Base-by-base conservation (phyloP, 2,888 invertebrate species). In the Drosophila kokeensis region DNA sequence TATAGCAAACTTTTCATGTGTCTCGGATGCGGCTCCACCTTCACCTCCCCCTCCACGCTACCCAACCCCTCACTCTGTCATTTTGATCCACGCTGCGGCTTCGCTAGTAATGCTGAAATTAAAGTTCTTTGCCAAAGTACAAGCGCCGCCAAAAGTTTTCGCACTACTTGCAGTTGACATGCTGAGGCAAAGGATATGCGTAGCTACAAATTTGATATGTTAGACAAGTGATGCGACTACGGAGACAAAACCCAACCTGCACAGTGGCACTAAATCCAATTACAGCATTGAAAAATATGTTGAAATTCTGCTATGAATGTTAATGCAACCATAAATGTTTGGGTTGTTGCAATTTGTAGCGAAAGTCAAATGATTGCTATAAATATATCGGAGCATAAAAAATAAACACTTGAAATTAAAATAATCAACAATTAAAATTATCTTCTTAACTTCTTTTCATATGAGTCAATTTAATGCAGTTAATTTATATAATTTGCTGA, bases 141-240 rank as follows among this genome's bases (percentile, higher is more conserved):
- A 87, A 74, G 85, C 83, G 81, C 70, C 55, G 70, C 72, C 65
- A 82, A 88, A 87, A 83, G 75, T 88, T 87, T 83, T 74, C 63
- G 65, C 57, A 70, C 79, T 73, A 65, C 62, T 75, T 75, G 66
- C 69, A 85, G 85, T 88, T 87, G 87, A 88, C 87, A 87, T 79
- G 88, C 78, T 74, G 82, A 83, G 83, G 69, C 87, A 64, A 80
- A 73, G 87, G 82, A 88, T 82, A 88, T 87, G 85, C 85, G 81
- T 76, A 74, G 81, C 82, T 82, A 88, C 88, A 87, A 87, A 88
- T 87, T 83, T 88, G 88, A 88, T 87, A 87, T 88, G 88, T 88
- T 88, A 88, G 87, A 87, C 88, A 88, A 88, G 85, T 75, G 64
- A 42, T 66, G 87, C 45, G 79, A 82, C 62, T 45, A 24, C 24